These are phyloP conservation scores for Pelodiscus sinensis DNA, from an alignment of 2,113 vertebrate species.

Conservation along the genomic window DNA sequence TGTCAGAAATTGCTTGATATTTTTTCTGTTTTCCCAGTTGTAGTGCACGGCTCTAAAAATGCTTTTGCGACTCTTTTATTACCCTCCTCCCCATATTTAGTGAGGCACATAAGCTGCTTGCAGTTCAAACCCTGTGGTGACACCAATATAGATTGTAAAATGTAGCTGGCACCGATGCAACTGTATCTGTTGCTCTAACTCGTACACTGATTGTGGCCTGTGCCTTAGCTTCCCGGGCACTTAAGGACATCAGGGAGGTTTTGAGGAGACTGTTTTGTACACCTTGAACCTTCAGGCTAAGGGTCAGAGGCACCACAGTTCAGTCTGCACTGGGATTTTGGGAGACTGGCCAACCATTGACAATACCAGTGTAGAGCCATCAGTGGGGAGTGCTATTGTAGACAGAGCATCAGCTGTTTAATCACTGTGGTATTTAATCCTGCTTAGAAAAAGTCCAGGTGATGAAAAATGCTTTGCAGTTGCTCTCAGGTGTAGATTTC, in stretches of 20 bases:
- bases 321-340: accelerated
- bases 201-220: accelerated
- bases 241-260: not conserved
- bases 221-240: not conserved
- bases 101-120: not conserved
- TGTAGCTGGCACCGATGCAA: not conserved
- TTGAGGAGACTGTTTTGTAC: not conserved
- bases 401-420: not conserved
- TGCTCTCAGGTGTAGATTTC: conserved; percentile 37
- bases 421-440: not conserved
- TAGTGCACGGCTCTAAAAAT: not conserved
- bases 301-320: not conserved
- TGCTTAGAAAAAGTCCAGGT: not conserved
- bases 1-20: conserved; percentile 58
- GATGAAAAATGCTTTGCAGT: not conserved
- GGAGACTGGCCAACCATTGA: not conserved
- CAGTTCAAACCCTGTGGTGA: not conserved
- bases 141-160: too few species aligned
- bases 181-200: not conserved
- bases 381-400: accelerated
- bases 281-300: not conserved
- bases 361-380: not conserved
- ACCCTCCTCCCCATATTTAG: not conserved
- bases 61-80: not conserved
- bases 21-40: conserved; percentile 57